A percentile compares a stretch with the other conserved stretches of the same genome.
phyloP scores from a whole-genome alignment of 2,797 vertebrate species.

The Manis pentadactyla region DNA sequence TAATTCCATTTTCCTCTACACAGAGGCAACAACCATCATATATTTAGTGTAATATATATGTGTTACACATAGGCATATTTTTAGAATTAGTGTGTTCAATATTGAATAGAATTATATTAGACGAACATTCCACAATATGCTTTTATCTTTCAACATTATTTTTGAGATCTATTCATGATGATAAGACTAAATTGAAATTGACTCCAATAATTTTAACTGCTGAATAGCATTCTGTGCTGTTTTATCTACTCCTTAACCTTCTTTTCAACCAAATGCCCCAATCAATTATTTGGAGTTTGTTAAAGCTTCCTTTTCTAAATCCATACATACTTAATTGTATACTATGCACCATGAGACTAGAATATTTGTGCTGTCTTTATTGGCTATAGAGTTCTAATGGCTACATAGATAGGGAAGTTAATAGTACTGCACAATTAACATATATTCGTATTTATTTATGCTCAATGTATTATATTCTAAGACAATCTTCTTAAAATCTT shows the following conservation, averaged over 20 bases:
- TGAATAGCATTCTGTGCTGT: background rate
- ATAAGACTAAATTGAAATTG: background rate
- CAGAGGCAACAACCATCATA: background rate
- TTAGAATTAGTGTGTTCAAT: background rate
- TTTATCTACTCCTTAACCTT: background rate
- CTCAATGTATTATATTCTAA: background rate
- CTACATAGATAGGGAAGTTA: background rate
- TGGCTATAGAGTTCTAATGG: background rate
- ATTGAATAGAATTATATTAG: background rate
- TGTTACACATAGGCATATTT: background rate
- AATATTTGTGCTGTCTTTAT: conserved; percentile 4
- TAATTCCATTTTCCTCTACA: background rate
- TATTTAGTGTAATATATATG: background rate
- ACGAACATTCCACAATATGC: background rate
- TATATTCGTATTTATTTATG: background rate
- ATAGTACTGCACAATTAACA: background rate
- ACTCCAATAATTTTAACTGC: background rate
- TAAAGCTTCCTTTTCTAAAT: conserved; percentile 1
- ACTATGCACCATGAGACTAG: background rate
- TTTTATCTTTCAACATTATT: conserved; percentile 14
- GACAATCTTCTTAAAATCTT: background rate
- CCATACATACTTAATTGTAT: background rate
- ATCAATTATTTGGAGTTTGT: conserved; percentile 18
- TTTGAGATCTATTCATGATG: background rate
- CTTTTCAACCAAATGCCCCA: background rate